Conservation (phyloP, 1,140 invertebrate species). For the Orius laevigatus region DNA sequence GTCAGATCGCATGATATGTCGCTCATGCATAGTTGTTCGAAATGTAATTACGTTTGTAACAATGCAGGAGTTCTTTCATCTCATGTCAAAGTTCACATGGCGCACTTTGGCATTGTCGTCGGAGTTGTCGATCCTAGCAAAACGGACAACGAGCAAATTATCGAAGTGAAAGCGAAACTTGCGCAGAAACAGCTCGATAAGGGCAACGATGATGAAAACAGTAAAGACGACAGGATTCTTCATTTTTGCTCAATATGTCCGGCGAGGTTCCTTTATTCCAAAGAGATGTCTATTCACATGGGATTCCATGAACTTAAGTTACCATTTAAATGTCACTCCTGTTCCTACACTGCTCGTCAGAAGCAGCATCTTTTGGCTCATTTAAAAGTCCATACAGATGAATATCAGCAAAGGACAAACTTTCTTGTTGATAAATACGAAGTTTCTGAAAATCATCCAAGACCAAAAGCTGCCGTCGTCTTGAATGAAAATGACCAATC, state of each 20-base stretch:
- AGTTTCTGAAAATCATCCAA: conserved; percentile 39
- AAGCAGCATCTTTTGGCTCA: conserved; percentile 53
- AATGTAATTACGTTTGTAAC: conserved; percentile 67
- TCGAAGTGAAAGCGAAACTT: conserved; percentile 31
- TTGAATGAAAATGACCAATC: conserved; percentile 19
- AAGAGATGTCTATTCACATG: conserved; percentile 47
- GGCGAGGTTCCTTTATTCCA: conserved; percentile 46
- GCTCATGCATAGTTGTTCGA: conserved; percentile 37
- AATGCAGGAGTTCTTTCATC: conserved; percentile 55
- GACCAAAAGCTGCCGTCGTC: conserved; percentile 39
- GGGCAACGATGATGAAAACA: conserved; percentile 4
- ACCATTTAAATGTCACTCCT: conserved; percentile 51
- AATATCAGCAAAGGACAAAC: conserved; percentile 65
- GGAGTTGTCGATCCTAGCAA: conserved; percentile 43
- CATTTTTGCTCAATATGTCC: conserved; percentile 50
- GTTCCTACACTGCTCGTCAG: conserved; percentile 59
- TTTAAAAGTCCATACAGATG: conserved; percentile 56
- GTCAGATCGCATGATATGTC: conserved; percentile 27
- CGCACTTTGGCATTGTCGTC: conserved; percentile 48
- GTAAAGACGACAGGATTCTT: conserved; percentile 19
- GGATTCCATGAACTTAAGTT: conserved; percentile 47
- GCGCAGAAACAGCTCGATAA: neutral
- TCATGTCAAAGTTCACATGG: conserved; percentile 62
- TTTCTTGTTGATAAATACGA: conserved; percentile 47
- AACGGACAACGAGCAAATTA: conserved; percentile 48